These are phyloP conservation scores for Noctua janthina DNA, from an alignment of 2,888 invertebrate species.

Conservation along the genomic window DNA sequence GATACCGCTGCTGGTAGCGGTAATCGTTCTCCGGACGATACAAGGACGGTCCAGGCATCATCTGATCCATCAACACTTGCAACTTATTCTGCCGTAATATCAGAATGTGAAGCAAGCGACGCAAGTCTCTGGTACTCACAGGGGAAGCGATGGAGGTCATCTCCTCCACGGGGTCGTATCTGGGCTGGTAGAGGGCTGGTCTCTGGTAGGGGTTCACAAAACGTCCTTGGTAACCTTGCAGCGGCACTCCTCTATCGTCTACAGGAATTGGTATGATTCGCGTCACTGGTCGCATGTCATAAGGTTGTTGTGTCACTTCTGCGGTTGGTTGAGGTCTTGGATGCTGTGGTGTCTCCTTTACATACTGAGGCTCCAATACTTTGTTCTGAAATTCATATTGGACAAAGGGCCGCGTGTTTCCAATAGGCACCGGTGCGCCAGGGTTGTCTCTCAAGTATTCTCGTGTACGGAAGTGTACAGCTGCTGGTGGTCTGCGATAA, in stretches of 20 bases:
- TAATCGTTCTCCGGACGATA: constrained; percentile 79
- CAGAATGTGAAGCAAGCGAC: constrained; percentile 92
- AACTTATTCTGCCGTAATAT: constrained; percentile 91
- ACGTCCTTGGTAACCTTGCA: constrained; percentile 84
- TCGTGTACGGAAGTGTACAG: constrained; percentile 85
- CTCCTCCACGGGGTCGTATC: constrained; percentile 89
- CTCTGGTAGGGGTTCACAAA: constrained; percentile 81
- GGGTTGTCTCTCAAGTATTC: constrained; percentile 89
- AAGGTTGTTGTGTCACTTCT: constrained; percentile 81
- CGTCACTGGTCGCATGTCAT: constrained; percentile 82
- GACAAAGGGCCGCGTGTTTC: constrained; percentile 88
- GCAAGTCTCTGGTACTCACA: constrained; percentile 93
- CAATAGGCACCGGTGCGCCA: constrained; percentile 87
- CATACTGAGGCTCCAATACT: constrained; percentile 86
- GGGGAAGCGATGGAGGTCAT: constrained; percentile 92
- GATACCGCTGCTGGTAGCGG: constrained; percentile 81
- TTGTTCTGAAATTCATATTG: constrained; percentile 87
- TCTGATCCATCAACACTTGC: constrained; percentile 89
- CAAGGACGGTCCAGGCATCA: constrained; percentile 81
- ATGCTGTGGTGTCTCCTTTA: constrained; percentile 77
- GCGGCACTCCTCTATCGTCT: constrained; percentile 86
- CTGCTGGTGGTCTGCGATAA: constrained; percentile 80
- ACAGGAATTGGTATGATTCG: constrained; percentile 86
- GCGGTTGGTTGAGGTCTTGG: constrained; percentile 73
- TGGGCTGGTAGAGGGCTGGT: constrained; percentile 75